Base-by-base conservation (phyloP, 2,888 invertebrate species). In the Aquatica leii region DNA sequence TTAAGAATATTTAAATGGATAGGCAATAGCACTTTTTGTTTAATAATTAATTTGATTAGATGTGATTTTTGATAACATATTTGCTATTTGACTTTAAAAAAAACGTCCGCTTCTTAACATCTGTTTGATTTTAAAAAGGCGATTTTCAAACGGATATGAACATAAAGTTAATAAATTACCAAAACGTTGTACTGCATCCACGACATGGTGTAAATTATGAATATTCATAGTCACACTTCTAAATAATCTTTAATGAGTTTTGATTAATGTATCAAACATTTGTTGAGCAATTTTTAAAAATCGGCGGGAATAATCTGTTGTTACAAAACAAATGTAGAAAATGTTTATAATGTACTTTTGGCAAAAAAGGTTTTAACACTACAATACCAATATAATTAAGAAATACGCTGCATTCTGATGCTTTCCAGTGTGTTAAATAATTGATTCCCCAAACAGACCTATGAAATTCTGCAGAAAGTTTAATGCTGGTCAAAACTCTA, bases 61-160 rank as follows among this genome's bases (percentile, higher is more conserved):
- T 11, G 37, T 37, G 9, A 37, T 37, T 11, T 37, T 11, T 37
- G 37, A 37, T 37, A 37, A 37, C 9, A 3, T 37, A 37, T 37
- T 37, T 37, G 11, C 37, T 6, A 37, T 11, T 12, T 37, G 37
- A 37, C 4, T 6, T 37, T 5, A 37, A 37, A 11, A 11, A 37
- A 37, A 37, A n/a, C 11, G 11, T 37, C 12, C 37, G 12, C 37
- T 37, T 37, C 37, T 12, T 9, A 37, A 12, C 37, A 37, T 37
- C 12, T 37, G 12, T 11, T 12, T 37, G 37, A 37, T 37, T 12
- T 12, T 37, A 37, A 37, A 37, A 2, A 37, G 37, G 12, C 9
- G 37, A 37, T 37, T 37, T 37, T 37, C 37, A 37, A 37, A 37
- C n/a, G n/a, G n/a, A n/a, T n/a, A n/a, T n/a, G n/a, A n/a, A n/a